Base-by-base conservation (phyloP, 2,888 invertebrate genomes). In the Globia sparganii region DNA sequence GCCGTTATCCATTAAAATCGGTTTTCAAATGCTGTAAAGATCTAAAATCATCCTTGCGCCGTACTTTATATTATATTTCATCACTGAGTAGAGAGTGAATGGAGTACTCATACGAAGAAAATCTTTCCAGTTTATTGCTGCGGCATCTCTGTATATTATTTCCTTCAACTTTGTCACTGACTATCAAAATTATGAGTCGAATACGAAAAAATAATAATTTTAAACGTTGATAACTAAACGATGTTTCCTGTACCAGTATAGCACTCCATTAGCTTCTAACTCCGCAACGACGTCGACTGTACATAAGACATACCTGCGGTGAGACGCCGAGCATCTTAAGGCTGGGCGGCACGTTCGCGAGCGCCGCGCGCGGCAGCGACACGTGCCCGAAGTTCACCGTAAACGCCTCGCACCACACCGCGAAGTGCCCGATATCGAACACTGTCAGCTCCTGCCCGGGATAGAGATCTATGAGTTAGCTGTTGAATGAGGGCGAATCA, bases 301-400 rank as follows among this genome's bases (percentile, higher is more conserved):
- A 25, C 21, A 11, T n/a, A n/a, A 13, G 9, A 81, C 83, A 28
- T 97, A 99, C 99, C 98, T 99, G 99, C 68, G 99, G 99, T 83
- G 99, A 98, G 81, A 99, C 98, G 83, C 99, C 99, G 67, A 99
- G 97, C 99, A 99, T 99, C 97, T 98, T 98, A 81, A 99, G 97
- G 64, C 99, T 99, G 72, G 99, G 99, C 62, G 99, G 99, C 67
- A 99, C 98, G 96, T 98, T 98, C 83, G 98, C 95, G 78, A 96
- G 93, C 75, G 88, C 84, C 75, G 96, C 96, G 84, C 97, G 97
- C 0, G 99, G 98, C 83, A 99, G 97, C 85, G 97, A 93, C 69
- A 99, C 97, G 96, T 99, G 98, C 0, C 99, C 99, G 93, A 99
- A 99, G 96, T 99, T 98, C 67, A 99, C 99, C 65, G 98, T 98